A percentile compares a stretch with the other conserved stretches of the same genome.
These are phyloP conservation scores for Phoebastria nigripes DNA, from an alignment of 2,797 vertebrate species.

Conservation along the genomic window DNA sequence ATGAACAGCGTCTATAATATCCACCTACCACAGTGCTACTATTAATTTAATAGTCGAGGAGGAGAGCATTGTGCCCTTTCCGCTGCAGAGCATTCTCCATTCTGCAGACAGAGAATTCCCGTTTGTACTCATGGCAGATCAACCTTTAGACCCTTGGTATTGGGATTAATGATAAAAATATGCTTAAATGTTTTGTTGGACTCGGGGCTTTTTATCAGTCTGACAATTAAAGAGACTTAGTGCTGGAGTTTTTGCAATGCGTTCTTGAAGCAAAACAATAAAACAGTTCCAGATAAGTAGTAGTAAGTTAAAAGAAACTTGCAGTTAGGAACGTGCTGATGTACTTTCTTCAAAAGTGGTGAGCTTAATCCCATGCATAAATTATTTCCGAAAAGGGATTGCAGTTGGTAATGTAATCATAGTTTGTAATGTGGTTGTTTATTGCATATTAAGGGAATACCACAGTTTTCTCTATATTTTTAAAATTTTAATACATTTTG, in stretches of 20 bases:
- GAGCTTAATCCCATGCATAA: not conserved
- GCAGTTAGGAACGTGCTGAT: not conserved
- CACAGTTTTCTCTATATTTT: not conserved
- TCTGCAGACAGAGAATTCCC: not conserved
- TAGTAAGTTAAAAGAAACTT: not conserved
- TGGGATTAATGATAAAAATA: not conserved
- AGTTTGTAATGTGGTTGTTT: not conserved
- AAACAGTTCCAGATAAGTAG: not conserved
- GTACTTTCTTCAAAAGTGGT: not conserved
- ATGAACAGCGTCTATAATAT: not conserved
- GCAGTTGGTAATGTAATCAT: not conserved
- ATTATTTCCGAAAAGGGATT: not conserved
- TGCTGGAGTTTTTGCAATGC: not conserved
- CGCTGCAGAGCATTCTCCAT: not conserved
- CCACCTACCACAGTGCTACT: not conserved
- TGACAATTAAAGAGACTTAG: not conserved
- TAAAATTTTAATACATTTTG: not conserved
- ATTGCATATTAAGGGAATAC: not conserved
- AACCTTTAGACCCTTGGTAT: not conserved
- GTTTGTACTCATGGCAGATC: not conserved
- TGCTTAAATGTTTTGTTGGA: not conserved
- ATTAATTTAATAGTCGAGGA: not conserved
- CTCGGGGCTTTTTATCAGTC: not conserved
- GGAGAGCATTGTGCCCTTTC: not conserved
- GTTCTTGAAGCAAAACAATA: not conserved